Base-by-base conservation (phyloP, 2,888 invertebrate species). In the Pherbina coryleti region DNA sequence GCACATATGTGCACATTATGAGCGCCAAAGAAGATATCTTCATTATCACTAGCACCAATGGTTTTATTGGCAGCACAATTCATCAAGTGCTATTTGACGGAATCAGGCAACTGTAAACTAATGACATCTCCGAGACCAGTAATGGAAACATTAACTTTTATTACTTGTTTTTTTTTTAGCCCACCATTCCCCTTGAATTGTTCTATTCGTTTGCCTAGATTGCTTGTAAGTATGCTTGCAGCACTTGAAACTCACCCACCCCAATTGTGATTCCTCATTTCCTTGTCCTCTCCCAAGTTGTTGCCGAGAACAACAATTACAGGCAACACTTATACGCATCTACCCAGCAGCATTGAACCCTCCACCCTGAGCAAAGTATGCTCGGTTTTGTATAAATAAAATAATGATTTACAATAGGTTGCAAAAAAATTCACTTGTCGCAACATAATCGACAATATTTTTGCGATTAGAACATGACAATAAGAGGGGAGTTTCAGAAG, bases 381-480 rank as follows among this genome's bases (percentile, higher is more conserved):
- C 25, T 25, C 0, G 19, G 37, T 34, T 60, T 34, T 44, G 73
- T 74, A 31, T 71, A 74, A 74, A 64, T 74, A 51, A 49, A 64
- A 25, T 51, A 62, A 67, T 75, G 75, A 75, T 67, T 67, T 75
- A 66, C 34, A 67, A 67, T 37, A 44, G 11, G 44, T 44, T 55
- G 75, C 67, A 11, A 37, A 73, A 51, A 82, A 84, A 81, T 82
- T 86, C 87, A 88, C 88, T 87, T 88, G 87, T 88, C 87, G 86
- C 85, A 82, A 82, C 86, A 86, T 85, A 85, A 87, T 84, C 85
- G 84, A 82, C 86, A 86, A 88, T 87, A 84, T 86, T 85, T 88
- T 81, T 82, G 81, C 85, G 86, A 87, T 87, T 87, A 88, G 78
- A 62, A 76, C 49, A 53, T 19, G 19, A 19, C 37, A 17, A 19